Evolutionary conservation across 2,888 invertebrate genomes (phyloP), one percentile per base, ranked within the genome.

Genomic region (Himalopsyche tibetana): DNA sequence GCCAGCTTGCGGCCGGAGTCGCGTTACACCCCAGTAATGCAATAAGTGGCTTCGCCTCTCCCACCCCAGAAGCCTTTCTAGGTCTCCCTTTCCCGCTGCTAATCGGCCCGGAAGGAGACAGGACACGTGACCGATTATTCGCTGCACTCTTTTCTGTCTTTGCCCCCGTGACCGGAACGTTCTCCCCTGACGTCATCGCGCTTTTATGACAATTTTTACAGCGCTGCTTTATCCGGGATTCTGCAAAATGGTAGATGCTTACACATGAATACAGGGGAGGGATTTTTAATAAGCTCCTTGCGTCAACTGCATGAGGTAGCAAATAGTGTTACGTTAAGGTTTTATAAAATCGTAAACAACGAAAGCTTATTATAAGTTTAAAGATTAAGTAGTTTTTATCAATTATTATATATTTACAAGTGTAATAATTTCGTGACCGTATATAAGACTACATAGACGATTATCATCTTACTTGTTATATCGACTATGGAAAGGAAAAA

Each of bases 51-150:
- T 63, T 28, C 63, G 63, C 6, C 19, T 19, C 19, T 63, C 1
- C 19, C 63, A n/a, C 28, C 63, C 63, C 63, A 19, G 19, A 28
- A 63, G 28, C 19, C 63, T 28, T 63, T 63, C 28, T 28, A 19
- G 28, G 63, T n/a, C 28, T 28, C 28, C 63, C 63, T n/a, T n/a
- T 19, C n/a, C 63, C 63, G 63, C 63, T 28, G 28, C 63, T 63
- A 63, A 63, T 63, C 63, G 63, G 19, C 19, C 19, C 63, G 63
- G 63, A 63, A 63, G 63, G 19, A 63, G 63, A 28, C 63, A 28
- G 63, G n/a, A 63, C 63, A 63, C 63, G 63, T 63, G 63, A 63
- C 63, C 63, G 63, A 63, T 63, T 63, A 63, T 63, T 19, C 63
- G 63, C 63, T 63, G 63, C 63, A 63, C 63, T 63, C 63, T 19